Base-by-base conservation (phyloP, 2,888 invertebrate species). In the Auanema freiburgensis region DNA sequence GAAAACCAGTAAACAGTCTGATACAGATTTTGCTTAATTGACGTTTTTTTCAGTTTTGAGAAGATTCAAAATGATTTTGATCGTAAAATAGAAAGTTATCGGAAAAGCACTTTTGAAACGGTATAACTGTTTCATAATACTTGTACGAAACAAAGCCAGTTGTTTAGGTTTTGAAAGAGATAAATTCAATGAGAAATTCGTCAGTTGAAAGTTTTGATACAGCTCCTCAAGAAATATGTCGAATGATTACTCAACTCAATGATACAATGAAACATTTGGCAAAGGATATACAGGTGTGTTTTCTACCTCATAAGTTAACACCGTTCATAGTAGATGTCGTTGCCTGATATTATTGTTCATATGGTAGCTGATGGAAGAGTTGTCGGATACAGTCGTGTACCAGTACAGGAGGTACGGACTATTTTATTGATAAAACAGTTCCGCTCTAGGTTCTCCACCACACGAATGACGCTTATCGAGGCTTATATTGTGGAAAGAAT, bases 281-380 rank as follows among this genome's bases (percentile, higher is more conserved):
- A 1, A 44, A 49, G 12, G 63, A 63, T n/a, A 23, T 43, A 25
- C 63, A 63, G 63, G 63, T 63, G 16, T 18, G 18, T 40, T n/a
- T 40, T 18, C 33, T 55, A 25, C n/a, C n/a, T n/a, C n/a, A n/a
- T n/a, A 46, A 46, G 21, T 46, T n/a, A n/a, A n/a, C n/a, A n/a
- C n/a, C n/a, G n/a, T n/a, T n/a, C n/a, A 11, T 11, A 24, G 14
- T 49, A 63, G 63, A 63, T 70, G 1, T 74, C 77, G 0, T 52
- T 79, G 5, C 80, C 80, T 10, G 74, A 74, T 12, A 63, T 79
- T 18, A 44, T 75, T 21, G 66, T 80, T 51, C 73, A 75, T 57
- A 77, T 80, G 78, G 61, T 72, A 41, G 78, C 76, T 4, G 67
- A 69, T 41, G 68, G 67, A 14, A 68, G 72, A 46, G 56, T 79